Base-by-base conservation (phyloP, 2,888 invertebrate genomes). In the Nymphalis urticae region DNA sequence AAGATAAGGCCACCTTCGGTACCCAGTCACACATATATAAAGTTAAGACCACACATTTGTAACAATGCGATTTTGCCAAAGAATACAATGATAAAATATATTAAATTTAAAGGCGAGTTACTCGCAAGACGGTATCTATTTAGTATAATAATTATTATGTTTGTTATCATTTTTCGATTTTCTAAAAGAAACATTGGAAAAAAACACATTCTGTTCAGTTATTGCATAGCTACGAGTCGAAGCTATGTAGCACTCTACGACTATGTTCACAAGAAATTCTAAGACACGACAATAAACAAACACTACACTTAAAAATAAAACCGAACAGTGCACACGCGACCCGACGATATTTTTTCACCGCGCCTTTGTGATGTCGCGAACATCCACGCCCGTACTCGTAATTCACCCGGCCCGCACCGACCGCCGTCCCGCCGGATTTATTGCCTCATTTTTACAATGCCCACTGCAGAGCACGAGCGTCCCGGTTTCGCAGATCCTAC, bases 401-500 rank as follows among this genome's bases (percentile, higher is more conserved):
- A 80, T 79, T 81, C 79, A 80, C 79, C 76, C 79, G 77, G 77
- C 74, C 78, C 74, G 81, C 78, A 80, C 73, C 82, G 80, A 82
- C 83, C 82, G 82, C 71, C 82, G 84, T 82, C 83, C 83, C 84
- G 82, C 83, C 82, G 82, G 85, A 90, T 90, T 90, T 90, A 90
- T 87, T 76, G 85, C 81, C 85, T 85, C 85, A 89, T 90, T 89
- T 88, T 88, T 88, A 90, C 88, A 89, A 89, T 88, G 82, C 84
- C 80, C 82, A 80, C 81, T 69, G 73, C 74, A 74, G 70, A 67
- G 62, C 68, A 48, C 48, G 36, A 58, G 56, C 53, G 70, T 64
- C 66, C 66, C 65, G 63, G 19, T 42, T 58, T 58, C 27, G 27
- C 54, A 24, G 53, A 53, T 24, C 24, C 53, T 10, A 21, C 53